Base-by-base conservation (phyloP, 2,113 vertebrate species). In the Alaudala cheleensis region DNA sequence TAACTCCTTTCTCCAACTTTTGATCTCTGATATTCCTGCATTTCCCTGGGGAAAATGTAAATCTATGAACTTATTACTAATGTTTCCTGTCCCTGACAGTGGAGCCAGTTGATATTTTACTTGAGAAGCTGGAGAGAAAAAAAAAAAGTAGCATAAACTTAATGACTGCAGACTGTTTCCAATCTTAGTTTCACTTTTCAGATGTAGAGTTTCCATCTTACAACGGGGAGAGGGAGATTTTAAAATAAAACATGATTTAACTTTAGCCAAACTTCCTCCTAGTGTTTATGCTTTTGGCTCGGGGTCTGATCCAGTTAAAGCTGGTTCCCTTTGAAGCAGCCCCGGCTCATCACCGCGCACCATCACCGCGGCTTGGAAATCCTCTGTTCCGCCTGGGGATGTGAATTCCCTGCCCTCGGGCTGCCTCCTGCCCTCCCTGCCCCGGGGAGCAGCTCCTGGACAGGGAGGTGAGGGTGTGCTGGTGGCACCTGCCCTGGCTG, bases 51-150 rank as follows among this genome's bases (percentile, higher is more conserved):
- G 97, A 96, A 97, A 97, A 98, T 97, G 97, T 97, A 97, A 97
- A 97, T 98, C 97, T 97, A 97, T 96, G 96, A 97, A 97, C 97
- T 97, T 97, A 97, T 97, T 98, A 97, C 97, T 97, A 98, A 98
- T 97, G 97, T 97, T 98, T 98, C 97, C 97, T 97, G 97, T 96
- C 93, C 84, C 92, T 97, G 97, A 97, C 97, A 97, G 96, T 97
- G 97, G 97, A 98, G 97, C 97, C 97, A 97, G 97, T 98, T 96
- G 97, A 97, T 97, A 97, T 97, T 98, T 97, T 92, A 96, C 86
- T 95, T 94, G 97, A 97, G 96, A 96, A 97, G 94, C 93, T 4
- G 34, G 69, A 95, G 92, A 81, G 78, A 69, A 60, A 84, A 73
- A 85, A 95, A 95, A 87, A 70, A 9, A 42, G 58, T 83, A 90